These are phyloP conservation scores for Cathartes aura DNA, from an alignment of 2,113 vertebrate species.

Conservation along the genomic window DNA sequence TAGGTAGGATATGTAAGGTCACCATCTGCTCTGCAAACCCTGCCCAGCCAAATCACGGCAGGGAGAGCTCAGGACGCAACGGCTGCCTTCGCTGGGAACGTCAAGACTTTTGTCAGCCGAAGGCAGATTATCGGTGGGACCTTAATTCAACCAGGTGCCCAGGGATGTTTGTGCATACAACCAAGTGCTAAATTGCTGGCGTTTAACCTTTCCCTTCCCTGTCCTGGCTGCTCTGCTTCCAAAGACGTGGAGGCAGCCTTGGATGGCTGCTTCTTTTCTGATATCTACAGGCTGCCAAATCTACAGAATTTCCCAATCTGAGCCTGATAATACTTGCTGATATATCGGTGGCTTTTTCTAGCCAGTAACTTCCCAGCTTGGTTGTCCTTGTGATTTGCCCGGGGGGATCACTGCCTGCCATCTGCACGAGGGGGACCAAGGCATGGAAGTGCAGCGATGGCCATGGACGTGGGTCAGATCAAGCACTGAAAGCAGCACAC, in stretches of 20 bases:
- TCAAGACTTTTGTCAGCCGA: background rate
- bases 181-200: background rate
- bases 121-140: background rate
- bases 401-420: background rate
- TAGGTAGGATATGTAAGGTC: slow-evolving; percentile 17
- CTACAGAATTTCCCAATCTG: background rate
- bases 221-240: background rate
- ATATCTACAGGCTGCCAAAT: background rate
- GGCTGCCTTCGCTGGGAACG: background rate
- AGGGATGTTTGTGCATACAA: background rate
- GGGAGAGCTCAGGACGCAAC: background rate
- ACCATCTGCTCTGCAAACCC: slow-evolving; percentile 53
- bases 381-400: background rate
- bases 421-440: accelerated
- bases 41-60: background rate
- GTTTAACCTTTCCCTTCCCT: background rate
- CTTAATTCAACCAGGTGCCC: background rate
- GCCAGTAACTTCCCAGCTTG: background rate
- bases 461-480: accelerated
- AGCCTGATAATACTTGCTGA: background rate
- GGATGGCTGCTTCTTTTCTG: background rate
- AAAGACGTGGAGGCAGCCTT: background rate
- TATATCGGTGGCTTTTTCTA: background rate
- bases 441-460: background rate
- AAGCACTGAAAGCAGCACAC: accelerated